Conservation (phyloP, 2,113 vertebrate species). For the Trogon surrucura region DNA sequence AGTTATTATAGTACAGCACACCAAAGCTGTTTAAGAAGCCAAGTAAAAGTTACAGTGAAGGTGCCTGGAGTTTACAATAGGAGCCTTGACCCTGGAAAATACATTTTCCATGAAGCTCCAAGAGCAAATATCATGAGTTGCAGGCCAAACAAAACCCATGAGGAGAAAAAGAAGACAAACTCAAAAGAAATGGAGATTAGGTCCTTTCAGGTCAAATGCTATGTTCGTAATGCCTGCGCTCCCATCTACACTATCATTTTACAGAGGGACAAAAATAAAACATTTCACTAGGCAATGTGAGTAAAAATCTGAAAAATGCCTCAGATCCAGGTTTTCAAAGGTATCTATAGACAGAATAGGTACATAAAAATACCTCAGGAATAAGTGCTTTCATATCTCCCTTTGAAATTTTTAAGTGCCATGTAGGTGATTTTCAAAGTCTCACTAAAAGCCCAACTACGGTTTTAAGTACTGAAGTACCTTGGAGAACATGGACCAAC, state of each 20-base stretch:
- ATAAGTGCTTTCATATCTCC: background rate
- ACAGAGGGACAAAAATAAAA: background rate
- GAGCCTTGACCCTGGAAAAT: conserved; percentile 26
- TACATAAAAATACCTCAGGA: background rate
- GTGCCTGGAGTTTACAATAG: conserved; percentile 9
- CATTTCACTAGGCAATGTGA: background rate
- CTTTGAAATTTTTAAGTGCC: background rate
- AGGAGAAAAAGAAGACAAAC: conserved; percentile 51
- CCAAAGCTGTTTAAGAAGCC: conserved; percentile 28
- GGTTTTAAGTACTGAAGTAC: background rate
- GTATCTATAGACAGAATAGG: background rate
- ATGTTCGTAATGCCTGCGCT: background rate
- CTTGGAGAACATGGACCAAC: background rate
- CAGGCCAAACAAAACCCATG: conserved; percentile 36
- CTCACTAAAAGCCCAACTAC: background rate
- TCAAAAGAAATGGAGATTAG: conserved; percentile 76
- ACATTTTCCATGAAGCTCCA: conserved; percentile 28
- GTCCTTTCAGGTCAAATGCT: background rate
- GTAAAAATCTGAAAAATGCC: background rate
- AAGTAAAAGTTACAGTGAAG: background rate
- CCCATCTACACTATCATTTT: background rate
- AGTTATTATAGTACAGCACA: conserved; percentile 42
- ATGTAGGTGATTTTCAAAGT: background rate
- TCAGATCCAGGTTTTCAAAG: background rate
- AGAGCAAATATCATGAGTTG: conserved; percentile 30